Evolutionary conservation across 92 coral and sea anemone species (phyloP).

Genomic region (Metridium senile): DNA sequence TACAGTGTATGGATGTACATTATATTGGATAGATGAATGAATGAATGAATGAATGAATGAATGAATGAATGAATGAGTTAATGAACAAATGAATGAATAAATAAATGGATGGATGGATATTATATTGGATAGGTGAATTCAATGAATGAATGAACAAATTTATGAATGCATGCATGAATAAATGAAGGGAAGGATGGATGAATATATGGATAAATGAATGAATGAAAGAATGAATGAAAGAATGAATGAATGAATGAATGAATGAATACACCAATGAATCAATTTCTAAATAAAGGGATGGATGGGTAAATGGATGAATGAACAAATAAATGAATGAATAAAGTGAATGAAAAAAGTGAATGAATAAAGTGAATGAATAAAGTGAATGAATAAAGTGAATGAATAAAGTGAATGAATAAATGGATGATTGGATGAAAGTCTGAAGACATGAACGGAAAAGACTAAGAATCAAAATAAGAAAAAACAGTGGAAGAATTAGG

Average conservation of each 20-base stretch:
- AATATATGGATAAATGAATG: not conserved
- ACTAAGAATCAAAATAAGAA: too few species aligned
- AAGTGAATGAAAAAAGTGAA: not conserved
- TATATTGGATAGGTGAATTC: not conserved
- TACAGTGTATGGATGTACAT: not conserved
- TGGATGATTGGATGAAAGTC: not conserved
- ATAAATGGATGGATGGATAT: not conserved
- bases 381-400: not conserved
- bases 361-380: not conserved
- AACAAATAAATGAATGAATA: not conserved
- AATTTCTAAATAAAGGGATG: not conserved
- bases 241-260: conserved; percentile 1
- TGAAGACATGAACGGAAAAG: not conserved
- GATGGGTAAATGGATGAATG: not conserved
- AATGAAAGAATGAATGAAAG: not conserved
- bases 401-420: not conserved
- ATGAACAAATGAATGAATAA: not conserved
- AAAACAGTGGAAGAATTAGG: too few species aligned
- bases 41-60: not conserved
- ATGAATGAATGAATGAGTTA: not conserved
- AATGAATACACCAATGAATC: not conserved
- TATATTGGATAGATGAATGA: not conserved
- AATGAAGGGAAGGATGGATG: not conserved
- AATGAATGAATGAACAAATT: not conserved
- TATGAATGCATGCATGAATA: not conserved